A percentile compares a stretch with the other conserved stretches of the same genome.
These are phyloP conservation scores for Coracias cyanogaster DNA, from an alignment of 2,797 vertebrate genomes.

Conservation along the genomic window DNA sequence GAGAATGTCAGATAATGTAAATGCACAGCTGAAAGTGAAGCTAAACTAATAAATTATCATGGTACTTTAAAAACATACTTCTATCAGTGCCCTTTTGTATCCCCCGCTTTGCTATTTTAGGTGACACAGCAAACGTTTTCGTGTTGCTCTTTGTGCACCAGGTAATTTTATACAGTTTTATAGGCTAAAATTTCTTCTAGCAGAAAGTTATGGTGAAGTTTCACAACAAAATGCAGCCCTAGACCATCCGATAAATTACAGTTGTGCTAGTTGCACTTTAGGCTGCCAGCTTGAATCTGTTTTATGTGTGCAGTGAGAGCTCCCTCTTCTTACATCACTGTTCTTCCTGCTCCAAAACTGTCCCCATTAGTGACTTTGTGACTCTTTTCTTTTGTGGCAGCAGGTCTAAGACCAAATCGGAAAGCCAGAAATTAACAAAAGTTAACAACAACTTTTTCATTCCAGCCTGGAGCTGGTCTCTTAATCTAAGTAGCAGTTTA, in stretches of 20 bases:
- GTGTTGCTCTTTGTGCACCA: neutral
- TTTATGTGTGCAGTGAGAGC: neutral
- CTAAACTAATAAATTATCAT: neutral
- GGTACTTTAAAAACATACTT: neutral
- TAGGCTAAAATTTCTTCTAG: neutral
- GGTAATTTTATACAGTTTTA: neutral
- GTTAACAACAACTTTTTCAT: neutral
- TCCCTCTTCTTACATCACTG: neutral
- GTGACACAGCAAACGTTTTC: neutral
- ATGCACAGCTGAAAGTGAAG: neutral
- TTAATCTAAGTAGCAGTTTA: neutral
- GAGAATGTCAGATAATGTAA: neutral
- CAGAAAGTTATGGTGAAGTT: neutral
- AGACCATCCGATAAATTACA: neutral
- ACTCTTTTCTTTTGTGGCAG: neutral
- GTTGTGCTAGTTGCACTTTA: neutral
- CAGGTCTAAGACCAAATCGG: neutral
- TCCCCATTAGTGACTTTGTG: neutral
- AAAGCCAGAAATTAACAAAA: neutral
- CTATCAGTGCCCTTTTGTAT: neutral
- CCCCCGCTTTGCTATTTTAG: neutral
- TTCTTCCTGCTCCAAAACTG: neutral
- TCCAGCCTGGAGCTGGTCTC: neutral
- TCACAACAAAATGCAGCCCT: neutral
- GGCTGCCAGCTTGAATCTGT: neutral